These are phyloP conservation scores for Caenorhabditis drosophilae DNA, from an alignment of 2,888 invertebrate species.

Conservation along the genomic window DNA sequence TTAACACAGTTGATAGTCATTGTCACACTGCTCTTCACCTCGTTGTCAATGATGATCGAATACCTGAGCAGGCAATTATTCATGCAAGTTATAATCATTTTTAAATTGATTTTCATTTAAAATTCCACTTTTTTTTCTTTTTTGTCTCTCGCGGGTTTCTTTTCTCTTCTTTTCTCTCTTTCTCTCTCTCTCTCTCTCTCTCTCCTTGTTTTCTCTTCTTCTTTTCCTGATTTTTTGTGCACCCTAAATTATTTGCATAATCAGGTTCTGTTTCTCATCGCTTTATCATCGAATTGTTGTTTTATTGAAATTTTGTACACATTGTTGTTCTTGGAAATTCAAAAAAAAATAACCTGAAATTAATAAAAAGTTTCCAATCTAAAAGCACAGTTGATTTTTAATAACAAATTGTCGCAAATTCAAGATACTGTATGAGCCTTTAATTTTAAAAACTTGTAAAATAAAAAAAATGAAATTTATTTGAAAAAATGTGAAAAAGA, in stretches of 20 bases:
- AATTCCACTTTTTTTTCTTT: background rate
- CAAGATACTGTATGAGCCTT: too few relatives aligned
- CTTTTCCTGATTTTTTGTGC: background rate
- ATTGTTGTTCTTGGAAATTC: too few relatives aligned
- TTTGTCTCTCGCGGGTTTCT: background rate
- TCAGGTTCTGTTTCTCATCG: background rate
- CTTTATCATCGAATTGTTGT: too few relatives aligned
- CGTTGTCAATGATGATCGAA: constrained; percentile 64
- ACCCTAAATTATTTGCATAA: background rate
- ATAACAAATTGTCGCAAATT: too few relatives aligned
- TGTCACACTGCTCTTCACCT: constrained; percentile 64
- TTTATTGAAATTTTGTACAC: too few relatives aligned
- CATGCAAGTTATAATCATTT: constrained; percentile 38
- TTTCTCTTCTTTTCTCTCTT: background rate
- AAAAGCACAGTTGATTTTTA: too few relatives aligned
- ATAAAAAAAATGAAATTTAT: too few relatives aligned
- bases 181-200: too few relatives aligned
- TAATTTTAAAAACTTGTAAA: too few relatives aligned
- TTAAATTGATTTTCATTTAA: constrained; percentile 34
- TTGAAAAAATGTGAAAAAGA: background rate
- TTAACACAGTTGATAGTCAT: constrained; percentile 55
- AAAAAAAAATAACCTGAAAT: too few relatives aligned
- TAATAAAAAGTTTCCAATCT: too few relatives aligned
- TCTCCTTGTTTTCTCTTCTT: background rate
- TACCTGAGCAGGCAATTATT: constrained; percentile 34